A percentile compares a stretch with the other conserved stretches of the same genome.
These are phyloP conservation scores for Nasua narica DNA, from an alignment of 2,797 vertebrate species.

Conservation along the genomic window DNA sequence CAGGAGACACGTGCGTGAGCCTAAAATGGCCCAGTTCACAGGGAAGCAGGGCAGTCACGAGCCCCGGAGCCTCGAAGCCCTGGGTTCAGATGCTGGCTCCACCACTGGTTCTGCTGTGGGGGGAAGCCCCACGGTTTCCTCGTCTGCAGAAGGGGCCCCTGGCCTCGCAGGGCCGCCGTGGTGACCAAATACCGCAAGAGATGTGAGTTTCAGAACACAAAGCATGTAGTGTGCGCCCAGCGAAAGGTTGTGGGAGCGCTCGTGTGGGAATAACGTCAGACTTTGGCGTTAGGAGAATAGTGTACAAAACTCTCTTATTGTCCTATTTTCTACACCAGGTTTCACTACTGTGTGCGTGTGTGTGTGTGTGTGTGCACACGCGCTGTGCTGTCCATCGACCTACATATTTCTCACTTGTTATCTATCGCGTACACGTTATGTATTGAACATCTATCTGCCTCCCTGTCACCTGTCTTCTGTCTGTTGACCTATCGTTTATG, in stretches of 20 bases:
- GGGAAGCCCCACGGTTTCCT: not conserved
- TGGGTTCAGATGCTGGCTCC: not conserved
- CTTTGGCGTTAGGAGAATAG: not conserved
- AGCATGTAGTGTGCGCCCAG: fast-evolving
- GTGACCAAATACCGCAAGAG: not conserved
- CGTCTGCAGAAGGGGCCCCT: not conserved
- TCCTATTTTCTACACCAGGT: not conserved
- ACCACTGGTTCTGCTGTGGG: not conserved
- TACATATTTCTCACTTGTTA: not conserved
- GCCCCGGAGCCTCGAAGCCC: not conserved
- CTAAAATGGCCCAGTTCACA: not conserved
- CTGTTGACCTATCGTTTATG: fast-evolving
- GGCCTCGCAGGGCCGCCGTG: fast-evolving
- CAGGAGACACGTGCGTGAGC: not conserved
- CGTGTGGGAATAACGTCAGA: not conserved
- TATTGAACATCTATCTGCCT: not conserved
- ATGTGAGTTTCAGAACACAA: fast-evolving
- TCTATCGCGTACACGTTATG: fast-evolving
- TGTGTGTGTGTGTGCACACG: too few species aligned
- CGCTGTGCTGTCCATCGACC: not conserved
- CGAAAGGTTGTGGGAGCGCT: not conserved
- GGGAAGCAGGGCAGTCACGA: not conserved
- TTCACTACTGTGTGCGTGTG: too few species aligned
- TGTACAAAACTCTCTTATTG: not conserved
- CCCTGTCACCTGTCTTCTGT: not conserved